Evolutionary conservation across 1,140 invertebrate genomes (phyloP), one percentile per base, ranked within the genome.

Genomic region (Penaeus japonicus): DNA sequence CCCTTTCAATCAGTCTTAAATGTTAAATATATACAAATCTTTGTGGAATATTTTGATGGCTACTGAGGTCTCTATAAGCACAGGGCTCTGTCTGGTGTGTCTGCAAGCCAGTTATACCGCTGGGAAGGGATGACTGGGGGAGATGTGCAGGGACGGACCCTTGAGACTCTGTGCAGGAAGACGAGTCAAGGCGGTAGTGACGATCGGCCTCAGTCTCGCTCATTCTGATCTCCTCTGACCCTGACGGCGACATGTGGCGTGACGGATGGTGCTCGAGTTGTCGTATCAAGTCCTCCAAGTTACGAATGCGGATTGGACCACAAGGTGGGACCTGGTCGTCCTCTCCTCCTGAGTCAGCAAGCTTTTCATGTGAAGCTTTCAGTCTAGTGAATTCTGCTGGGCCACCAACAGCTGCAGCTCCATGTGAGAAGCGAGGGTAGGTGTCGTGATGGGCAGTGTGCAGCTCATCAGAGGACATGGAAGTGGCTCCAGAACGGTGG

Each of bases 121-220:
- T 53, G 78, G 57, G 55, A 73, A 32, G 75, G 75, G 57, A 82
- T 22, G 78, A 70, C 27, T 59, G 65, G 70, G 79, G 86, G 65
- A 87, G 85, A 59, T 88, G 80, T 88, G 89, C 90, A 81, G 78
- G 87, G 86, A 93, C 94, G 94, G 94, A 95, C 95, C 95, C 95
- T 93, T 95, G 94, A 84, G 93, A 93, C 92, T 95, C 95, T 93
- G 95, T 95, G 93, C 95, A 96, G 91, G 95, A 95, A 85, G 95
- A 96, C 87, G 95, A 96, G 93, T 97, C 96, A 92, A 96, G 95
- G 93, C 96, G 94, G 93, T 97, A 97, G 92, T 97, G 96, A 39
- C 96, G 94, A 93, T 98, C 97, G 27, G 96, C 96, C 92, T 98
- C 97, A 32, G 96, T 96, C 93, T 98, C 97, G 54, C 96, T 97